Percentiles rank a stretch among this genome's conserved stretches.
phyloP scores from a whole-genome alignment of 2,888 invertebrate genomes.

The Calameuta pallipes region DNA sequence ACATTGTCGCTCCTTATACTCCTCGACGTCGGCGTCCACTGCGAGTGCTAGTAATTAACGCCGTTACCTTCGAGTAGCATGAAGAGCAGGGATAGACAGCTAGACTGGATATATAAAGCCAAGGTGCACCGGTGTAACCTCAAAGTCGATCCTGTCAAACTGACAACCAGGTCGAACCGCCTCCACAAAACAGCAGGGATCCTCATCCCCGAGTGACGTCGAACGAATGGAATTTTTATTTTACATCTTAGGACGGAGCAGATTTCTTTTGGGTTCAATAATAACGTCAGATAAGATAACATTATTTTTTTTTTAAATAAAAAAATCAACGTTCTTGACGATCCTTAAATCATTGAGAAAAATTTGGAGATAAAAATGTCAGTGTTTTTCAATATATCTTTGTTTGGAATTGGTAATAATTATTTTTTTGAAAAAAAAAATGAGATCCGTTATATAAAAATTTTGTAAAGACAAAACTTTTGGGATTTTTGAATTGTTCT shows the following conservation, averaged over 20 bases:
- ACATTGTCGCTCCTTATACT: background rate
- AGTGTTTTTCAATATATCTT: background rate
- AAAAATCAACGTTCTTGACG: background rate
- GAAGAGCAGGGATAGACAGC: conserved; percentile 36
- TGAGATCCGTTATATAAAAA: background rate
- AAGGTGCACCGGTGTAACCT: conserved; percentile 26
- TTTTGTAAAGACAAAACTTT: background rate
- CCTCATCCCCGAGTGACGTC: conserved; percentile 16
- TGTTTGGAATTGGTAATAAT: background rate
- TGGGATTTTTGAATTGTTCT: background rate
- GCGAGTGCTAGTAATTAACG: conserved; percentile 40
- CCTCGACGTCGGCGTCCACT: conserved; percentile 9
- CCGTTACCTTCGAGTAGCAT: conserved; percentile 29
- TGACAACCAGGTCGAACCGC: conserved; percentile 48
- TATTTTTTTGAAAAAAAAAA: background rate
- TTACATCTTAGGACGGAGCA: background rate
- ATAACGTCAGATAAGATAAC: background rate
- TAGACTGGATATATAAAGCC: conserved; percentile 21
- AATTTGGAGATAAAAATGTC: background rate
- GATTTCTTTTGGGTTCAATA: background rate
- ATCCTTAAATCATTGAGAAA: background rate
- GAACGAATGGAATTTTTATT: background rate
- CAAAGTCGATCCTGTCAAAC: conserved; percentile 48
- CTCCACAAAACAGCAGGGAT: conserved; percentile 31
- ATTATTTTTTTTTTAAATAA: background rate